phyloP scores from a whole-genome alignment of 2,113 vertebrate genomes.

The Progne subis region DNA sequence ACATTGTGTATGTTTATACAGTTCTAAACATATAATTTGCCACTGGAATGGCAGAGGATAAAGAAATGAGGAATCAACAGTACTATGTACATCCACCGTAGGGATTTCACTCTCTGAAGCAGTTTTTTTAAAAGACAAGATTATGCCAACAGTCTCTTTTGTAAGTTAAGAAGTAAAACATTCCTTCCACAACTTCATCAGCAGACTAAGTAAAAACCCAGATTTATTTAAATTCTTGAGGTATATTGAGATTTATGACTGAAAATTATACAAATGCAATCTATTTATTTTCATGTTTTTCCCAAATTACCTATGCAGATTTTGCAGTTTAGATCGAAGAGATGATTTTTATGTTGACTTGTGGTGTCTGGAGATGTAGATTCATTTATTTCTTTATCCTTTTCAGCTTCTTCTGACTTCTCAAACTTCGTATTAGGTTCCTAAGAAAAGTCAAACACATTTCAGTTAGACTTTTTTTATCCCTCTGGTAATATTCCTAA shows the following conservation, averaged over 20 bases:
- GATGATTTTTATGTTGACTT: constrained; percentile 91
- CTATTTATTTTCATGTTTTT: neutral
- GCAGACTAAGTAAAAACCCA: neutral
- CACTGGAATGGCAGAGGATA: neutral
- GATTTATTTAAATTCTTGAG: neutral
- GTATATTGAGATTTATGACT: neutral
- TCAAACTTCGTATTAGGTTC: constrained; percentile 80
- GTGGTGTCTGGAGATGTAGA: constrained; percentile 86
- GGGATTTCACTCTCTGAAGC: neutral
- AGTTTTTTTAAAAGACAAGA: neutral
- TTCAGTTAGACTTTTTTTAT: neutral
- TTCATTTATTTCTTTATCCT: constrained; percentile 79
- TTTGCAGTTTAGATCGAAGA: constrained; percentile 98
- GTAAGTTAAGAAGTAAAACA: neutral
- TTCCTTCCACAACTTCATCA: neutral
- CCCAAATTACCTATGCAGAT: constrained; percentile 92
- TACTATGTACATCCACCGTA: neutral
- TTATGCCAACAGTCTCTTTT: neutral
- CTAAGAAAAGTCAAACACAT: constrained; percentile 42
- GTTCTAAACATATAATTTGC: neutral
- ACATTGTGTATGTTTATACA: neutral
- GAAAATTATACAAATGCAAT: neutral
- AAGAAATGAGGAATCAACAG: neutral
- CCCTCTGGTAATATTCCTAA: neutral
- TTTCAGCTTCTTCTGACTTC: constrained; percentile 78